phyloP scores from a whole-genome alignment of 1,140 invertebrate species.

The Streblospio benedicti region DNA sequence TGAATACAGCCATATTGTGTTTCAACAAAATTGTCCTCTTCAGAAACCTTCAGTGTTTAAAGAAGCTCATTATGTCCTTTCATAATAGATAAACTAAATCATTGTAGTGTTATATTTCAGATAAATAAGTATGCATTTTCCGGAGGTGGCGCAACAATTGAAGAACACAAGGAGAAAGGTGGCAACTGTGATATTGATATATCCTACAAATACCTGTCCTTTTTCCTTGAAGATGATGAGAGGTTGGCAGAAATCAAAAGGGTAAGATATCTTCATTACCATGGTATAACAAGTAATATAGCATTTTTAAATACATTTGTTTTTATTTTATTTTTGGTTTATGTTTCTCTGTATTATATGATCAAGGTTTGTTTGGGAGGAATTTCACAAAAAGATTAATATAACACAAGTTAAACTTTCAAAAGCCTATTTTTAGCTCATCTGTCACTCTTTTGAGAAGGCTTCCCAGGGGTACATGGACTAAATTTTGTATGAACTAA shows the following conservation, averaged over 20 bases:
- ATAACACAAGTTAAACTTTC: no score
- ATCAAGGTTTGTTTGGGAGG: neutral
- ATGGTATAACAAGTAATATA: no score
- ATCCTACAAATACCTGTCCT: constrained; percentile 88
- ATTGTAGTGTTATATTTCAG: no score
- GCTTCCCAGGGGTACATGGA: no score
- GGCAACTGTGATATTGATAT: constrained; percentile 95
- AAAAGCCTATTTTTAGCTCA: no score
- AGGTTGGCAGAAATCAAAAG: constrained; percentile 70
- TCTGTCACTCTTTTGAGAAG: no score
- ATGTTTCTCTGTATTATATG: neutral
- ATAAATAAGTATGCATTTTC: constrained; percentile 98
- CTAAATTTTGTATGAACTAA: no score
- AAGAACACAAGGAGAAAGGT: constrained; percentile 80
- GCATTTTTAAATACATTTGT: neutral
- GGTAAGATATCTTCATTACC: constrained; percentile 47
- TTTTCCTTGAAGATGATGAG: constrained; percentile 92
- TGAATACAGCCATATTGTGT: no score
- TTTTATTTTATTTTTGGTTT: constrained; percentile 6
- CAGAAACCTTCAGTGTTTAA: no score
- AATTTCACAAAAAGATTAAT: neutral
- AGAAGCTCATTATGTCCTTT: no score
- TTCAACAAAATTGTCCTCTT: no score
- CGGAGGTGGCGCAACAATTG: constrained; percentile 83
- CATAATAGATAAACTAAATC: no score